Conservation (phyloP, 2,113 vertebrate genomes). For the Aptenodytes forsteri region DNA sequence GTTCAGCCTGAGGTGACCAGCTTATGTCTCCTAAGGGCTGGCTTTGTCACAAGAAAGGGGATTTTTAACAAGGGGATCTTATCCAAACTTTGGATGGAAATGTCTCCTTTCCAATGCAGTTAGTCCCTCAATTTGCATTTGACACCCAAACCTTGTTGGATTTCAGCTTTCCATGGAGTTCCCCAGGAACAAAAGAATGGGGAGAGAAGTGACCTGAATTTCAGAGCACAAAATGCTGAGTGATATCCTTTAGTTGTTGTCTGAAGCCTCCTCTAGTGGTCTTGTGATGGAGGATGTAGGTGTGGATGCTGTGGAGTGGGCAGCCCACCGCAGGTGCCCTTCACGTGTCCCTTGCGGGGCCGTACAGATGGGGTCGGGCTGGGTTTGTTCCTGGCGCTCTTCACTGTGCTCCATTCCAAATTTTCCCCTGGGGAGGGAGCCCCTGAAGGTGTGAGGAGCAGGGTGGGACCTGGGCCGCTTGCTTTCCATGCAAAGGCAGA, state of each 20-base stretch:
- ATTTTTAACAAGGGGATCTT: neutral
- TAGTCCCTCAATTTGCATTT: neutral
- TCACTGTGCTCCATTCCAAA: neutral
- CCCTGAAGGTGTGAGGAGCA: neutral
- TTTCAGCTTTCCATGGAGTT: neutral
- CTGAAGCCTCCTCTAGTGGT: neutral
- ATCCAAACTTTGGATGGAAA: neutral
- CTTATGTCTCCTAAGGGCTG: neutral
- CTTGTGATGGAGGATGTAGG: neutral
- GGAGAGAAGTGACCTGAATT: neutral
- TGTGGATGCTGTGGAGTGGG: neutral
- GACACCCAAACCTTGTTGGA: neutral
- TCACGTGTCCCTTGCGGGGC: accelerated
- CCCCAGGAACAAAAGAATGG: neutral
- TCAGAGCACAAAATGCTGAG: neutral
- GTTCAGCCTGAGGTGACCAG: neutral
- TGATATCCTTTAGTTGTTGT: neutral
- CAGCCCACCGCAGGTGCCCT: neutral
- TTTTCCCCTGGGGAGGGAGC: neutral
- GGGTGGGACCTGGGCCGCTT: neutral
- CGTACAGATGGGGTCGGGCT: neutral
- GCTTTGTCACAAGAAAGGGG: neutral
- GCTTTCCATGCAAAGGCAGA: neutral
- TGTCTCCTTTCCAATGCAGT: neutral
- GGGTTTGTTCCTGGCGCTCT: neutral